Base-by-base conservation (phyloP, 1,140 invertebrate species). In the Tetraneura akinire region DNA sequence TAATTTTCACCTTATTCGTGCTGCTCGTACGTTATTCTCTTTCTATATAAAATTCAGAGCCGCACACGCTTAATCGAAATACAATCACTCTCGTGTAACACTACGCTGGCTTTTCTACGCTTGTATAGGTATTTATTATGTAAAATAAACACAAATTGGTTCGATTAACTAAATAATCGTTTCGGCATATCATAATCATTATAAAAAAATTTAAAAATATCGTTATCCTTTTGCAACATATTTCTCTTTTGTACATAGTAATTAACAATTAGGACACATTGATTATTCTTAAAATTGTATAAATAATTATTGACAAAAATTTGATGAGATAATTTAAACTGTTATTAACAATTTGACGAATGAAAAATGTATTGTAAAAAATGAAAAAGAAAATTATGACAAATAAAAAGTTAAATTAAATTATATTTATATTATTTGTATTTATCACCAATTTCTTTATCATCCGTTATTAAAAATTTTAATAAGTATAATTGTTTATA, bases 221-320 rank as follows among this genome's bases (percentile, higher is more conserved):
- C 21, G 71, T 55, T 57, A 74, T 74, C 71, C 70, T 76, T 60
- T 53, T 3, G 53, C 73, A 57, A 60, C 16, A 45, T 76, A 32
- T 76, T 78, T 55, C 13, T 76, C 55, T 78, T 57, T 78, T 78
- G 73, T 78, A 78, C n/a, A 78, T 78, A 78, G 18, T 78, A 11
- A 18, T 60, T 78, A 57, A 45, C 23, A 11, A 42, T 78, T 78
- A 60, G 55, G n/a, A 60, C 55, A 60, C 55, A 42, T 21, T 71
- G 16, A 45, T 45, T 60, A 60, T 78, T 78, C 60, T 23, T 57
- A 32, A 29, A 74, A 74, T 57, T 60, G 51, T 57, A 78, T 45
- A 78, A 78, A 60, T 1, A 78, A 57, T 47, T 14, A 70, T 23
- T 47, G 42, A 49, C 21, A 47, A 26, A 47, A 26, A 47, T 47